Evolutionary conservation across 2,888 invertebrate genomes (phyloP), one percentile per base, ranked within the genome.

Genomic region (Cheilosia vulpina): DNA sequence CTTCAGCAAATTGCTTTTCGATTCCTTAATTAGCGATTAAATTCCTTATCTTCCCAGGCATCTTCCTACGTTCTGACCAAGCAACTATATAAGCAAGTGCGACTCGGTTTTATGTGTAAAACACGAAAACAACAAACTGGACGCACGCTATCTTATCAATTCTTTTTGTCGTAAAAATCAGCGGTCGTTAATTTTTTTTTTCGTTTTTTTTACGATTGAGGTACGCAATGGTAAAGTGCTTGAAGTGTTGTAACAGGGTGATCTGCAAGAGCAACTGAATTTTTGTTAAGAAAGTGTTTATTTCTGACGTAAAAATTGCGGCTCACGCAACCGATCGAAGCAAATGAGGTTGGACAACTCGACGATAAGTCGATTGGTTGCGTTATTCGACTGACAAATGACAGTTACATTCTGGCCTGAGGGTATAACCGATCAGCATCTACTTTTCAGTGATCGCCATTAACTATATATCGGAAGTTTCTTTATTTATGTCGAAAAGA

Each of bases 161-260:
- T 24, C 24, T 53, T 60, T 60, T 34, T 69, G 68, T 77, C 77
- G 60, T 77, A 68, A 77, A 77, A 77, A 77, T 77, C 77, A 62
- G 60, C 50, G 68, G 19, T 77, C 69, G 77, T 69, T 62, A 77
- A 77, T 68, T 77, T 68, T 60, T 41, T 68, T 52, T 53, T 31
- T 57, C n/a, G 52, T 17, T 38, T 21, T 57, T 58, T 17, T 50
- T 27, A 19, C 11, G 38, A 53, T 52, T 41, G 53, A 11, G 68
- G 53, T 43, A 68, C 45, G 11, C 53, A 53, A 7, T 52, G 13
- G 66, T 41, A 27, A 50, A 50, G 38, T 6, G 9, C n/a, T 43
- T 41, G 21, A 34, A 47, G 2, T 15, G 13, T 13, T 13, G 38
- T 15, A 38, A 53, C 53, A 73, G 73, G 62, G 73, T 73, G 63